These are phyloP conservation scores for Nycticryphes semicollaris DNA, from an alignment of 2,113 vertebrate genomes.

Conservation along the genomic window DNA sequence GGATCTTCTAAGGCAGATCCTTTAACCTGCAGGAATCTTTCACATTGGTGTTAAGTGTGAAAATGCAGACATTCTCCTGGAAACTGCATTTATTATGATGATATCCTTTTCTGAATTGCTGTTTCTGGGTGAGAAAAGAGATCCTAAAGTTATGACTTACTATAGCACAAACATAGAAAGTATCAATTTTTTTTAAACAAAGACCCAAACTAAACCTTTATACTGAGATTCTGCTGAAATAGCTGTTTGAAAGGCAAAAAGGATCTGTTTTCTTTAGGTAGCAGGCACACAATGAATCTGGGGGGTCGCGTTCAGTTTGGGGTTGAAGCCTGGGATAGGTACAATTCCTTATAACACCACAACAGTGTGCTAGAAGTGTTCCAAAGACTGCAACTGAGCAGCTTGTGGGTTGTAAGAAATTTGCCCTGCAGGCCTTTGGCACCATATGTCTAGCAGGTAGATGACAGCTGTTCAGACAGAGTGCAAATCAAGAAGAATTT, in stretches of 20 bases:
- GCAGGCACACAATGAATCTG: neutral
- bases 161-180: neutral
- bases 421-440: neutral
- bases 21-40: neutral
- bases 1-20: neutral
- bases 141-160: neutral
- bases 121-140: neutral
- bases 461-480: slow-evolving; percentile 40
- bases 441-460: slow-evolving; percentile 64
- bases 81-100: neutral
- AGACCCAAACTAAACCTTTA: neutral
- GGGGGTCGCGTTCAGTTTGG: neutral
- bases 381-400: neutral
- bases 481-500: slow-evolving; percentile 52
- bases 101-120: neutral
- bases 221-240: neutral
- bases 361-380: neutral
- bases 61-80: neutral
- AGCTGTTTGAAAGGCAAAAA: neutral
- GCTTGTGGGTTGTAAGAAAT: slow-evolving; percentile 38
- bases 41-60: neutral
- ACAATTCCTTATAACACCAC: neutral
- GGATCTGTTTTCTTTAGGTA: neutral
- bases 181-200: neutral
- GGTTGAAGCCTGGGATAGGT: neutral